Evolutionary conservation across 2,113 vertebrate species (phyloP), one percentile per base, ranked within the genome.

Genomic region (Neogobius melanostomus): DNA sequence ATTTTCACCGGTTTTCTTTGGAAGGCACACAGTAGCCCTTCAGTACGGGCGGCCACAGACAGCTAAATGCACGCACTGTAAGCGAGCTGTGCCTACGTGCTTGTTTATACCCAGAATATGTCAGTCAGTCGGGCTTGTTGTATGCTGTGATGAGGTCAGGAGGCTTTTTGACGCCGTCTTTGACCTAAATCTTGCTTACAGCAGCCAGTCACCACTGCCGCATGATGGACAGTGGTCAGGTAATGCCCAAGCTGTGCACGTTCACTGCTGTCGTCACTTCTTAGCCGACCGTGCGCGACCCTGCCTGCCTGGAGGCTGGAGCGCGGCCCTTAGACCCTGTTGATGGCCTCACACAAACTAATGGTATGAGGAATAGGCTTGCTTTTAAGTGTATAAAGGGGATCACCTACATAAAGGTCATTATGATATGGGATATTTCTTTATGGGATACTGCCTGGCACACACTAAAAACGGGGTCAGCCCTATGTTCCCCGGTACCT

Each of bases 11-110:
- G 72, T 72, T 87, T 79, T 84, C 75, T 53, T 85, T 81, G 85
- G 82, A 89, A 64, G 2, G 68, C 59, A 74, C 79, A 91, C 88
- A 91, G 75, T 83, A 68, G 74, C 63, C 8, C 80, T 80, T 88
- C 75, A 90, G 89, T 91, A 71, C 83, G 78, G 15, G 65, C 28
- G 77, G 79, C 73, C 54, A 75, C 76, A 54, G 72, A 80, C 80
- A 69, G 76, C 68, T 63, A 72, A 87, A 81, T 71, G 72, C 74
- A 51, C 2, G 52, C 79, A 77, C 79, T 85, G 83, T 71, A 11
- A 36, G 67, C 71, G 48, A 15, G 60, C 61, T 56, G 77, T 28
- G 75, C 75, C 76, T 80, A 74, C 65, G 79, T 88, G 85, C 64
- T 0, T 70, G 75, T 81, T 83, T 72, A 49, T 67, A 48, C 52